Conservation (phyloP, 2,797 vertebrate genomes). For the Eospalax fontanierii region DNA sequence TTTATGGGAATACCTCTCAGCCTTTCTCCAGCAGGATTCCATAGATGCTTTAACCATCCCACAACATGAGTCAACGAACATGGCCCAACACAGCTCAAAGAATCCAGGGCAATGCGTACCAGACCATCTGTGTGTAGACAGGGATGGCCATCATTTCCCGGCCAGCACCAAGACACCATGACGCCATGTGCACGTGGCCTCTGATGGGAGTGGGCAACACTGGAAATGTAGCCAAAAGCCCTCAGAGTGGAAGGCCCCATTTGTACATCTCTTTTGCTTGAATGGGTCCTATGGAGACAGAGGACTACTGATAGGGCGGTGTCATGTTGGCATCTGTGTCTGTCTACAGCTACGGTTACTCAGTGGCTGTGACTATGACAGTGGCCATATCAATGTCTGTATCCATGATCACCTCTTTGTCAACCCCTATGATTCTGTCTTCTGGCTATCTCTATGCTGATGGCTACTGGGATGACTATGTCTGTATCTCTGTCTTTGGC, state of each 20-base stretch:
- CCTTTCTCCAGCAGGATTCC: neutral
- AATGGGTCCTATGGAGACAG: neutral
- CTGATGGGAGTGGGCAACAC: neutral
- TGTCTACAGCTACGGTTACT: neutral
- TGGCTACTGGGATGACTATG: neutral
- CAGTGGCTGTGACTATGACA: neutral
- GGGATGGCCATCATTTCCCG: neutral
- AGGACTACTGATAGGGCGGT: neutral
- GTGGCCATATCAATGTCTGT: neutral
- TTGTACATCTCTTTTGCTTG: neutral
- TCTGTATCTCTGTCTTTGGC: neutral
- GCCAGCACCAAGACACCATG: too few species aligned
- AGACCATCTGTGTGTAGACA: neutral
- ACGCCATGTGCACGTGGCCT: accelerated
- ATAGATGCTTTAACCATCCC: neutral
- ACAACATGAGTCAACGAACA: neutral
- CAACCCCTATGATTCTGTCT: neutral
- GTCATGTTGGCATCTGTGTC: neutral
- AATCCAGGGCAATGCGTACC: neutral
- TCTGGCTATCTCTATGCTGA: neutral
- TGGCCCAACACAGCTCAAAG: neutral
- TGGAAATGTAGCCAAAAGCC: neutral
- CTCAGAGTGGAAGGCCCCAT: neutral
- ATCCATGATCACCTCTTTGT: neutral
- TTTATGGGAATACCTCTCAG: neutral